Evolutionary conservation across 2,888 invertebrate genomes (phyloP).

Genomic region (Cerastis rubricosa): DNA sequence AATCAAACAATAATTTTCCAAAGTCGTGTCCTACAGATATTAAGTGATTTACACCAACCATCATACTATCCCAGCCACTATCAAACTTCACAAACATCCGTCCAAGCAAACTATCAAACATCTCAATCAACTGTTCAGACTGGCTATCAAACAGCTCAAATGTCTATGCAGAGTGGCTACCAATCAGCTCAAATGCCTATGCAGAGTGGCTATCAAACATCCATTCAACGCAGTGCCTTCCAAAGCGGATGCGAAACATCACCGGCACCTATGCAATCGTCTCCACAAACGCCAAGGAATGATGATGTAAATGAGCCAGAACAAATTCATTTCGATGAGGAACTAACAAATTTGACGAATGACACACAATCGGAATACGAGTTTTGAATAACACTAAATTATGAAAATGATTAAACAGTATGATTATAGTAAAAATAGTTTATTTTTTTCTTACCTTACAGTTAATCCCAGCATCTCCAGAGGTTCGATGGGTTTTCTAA

Average conservation of each 20-base stretch:
- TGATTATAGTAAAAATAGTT: no score
- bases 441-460: slow-evolving; percentile 33
- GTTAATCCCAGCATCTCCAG: slow-evolving; percentile 39
- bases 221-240: no score
- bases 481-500: slow-evolving; percentile 37
- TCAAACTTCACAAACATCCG: slow-evolving; percentile 32
- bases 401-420: no score
- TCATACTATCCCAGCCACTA: slow-evolving; percentile 41
- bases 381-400: no score
- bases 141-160: slow-evolving; percentile 32
- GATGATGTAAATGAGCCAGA: no score
- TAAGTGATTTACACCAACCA: slow-evolving; percentile 43
- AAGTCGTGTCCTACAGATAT: slow-evolving; percentile 43
- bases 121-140: slow-evolving; percentile 18
- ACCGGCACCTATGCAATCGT: no score
- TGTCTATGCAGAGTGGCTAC: slow-evolving; percentile 33
- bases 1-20: no score
- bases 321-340: no score
- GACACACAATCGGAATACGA: no score
- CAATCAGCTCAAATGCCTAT: slow-evolving; percentile 31
- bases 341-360: no score
- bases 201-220: slow-evolving; percentile 36
- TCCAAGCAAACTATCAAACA: slow-evolving; percentile 24
- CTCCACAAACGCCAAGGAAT: no score
- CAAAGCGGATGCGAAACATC: no score